Evolutionary conservation across 2,888 invertebrate genomes (phyloP).

Genomic region (Heterodera filipjevi): DNA sequence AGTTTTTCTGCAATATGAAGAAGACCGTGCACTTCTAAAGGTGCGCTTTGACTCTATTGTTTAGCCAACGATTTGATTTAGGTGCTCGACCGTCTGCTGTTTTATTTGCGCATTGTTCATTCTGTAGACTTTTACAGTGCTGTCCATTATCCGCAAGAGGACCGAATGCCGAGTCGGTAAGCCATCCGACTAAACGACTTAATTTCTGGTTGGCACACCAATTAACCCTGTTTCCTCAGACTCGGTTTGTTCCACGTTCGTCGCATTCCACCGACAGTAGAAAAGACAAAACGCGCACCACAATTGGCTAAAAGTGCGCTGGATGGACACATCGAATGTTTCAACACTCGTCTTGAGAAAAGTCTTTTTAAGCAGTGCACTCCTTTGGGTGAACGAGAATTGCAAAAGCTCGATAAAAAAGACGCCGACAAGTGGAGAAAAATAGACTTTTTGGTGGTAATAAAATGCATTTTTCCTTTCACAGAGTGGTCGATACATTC

Average conservation of each 20-base stretch:
- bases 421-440: conserved; percentile 72
- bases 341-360: conserved; percentile 87
- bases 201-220: conserved; percentile 14
- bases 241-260: conserved; percentile 97
- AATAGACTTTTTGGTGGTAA: conserved; percentile 47
- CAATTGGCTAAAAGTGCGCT: conserved; percentile 56
- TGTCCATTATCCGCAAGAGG: conserved; percentile 97
- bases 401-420: conserved; percentile 83
- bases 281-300: conserved; percentile 69
- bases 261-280: conserved; percentile 76
- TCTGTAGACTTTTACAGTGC: conserved; percentile 99
- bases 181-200: neutral
- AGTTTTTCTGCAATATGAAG: conserved; percentile 42
- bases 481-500: conserved; percentile 84
- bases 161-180: conserved; percentile 90
- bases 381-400: conserved; percentile 75
- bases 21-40: conserved; percentile 70
- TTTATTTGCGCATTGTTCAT: conserved; percentile 93
- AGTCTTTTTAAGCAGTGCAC: conserved; percentile 78
- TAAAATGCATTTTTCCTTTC: neutral
- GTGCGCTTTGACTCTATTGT: conserved; percentile 75
- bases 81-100: conserved; percentile 80
- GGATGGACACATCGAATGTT: conserved; percentile 71
- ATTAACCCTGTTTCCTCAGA: conserved; percentile 36
- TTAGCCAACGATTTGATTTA: conserved; percentile 52